Conservation (phyloP, 2,888 invertebrate species). For the Kryphioiulus occultus region DNA sequence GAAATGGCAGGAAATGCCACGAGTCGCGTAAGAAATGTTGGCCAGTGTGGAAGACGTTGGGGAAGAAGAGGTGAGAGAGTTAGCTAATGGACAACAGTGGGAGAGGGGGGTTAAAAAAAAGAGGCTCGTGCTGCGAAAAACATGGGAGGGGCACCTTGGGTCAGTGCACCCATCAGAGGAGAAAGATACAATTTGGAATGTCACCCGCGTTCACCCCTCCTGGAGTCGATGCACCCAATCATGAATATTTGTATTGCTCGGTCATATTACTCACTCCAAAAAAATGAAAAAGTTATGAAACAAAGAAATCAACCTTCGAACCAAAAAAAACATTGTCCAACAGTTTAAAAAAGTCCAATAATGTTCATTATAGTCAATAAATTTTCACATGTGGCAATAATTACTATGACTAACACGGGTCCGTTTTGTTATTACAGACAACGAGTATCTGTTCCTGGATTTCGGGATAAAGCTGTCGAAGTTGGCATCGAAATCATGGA, state of each 20-base stretch:
- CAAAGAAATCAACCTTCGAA: neutral
- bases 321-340: neutral
- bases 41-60: neutral
- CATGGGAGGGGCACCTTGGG: slow-evolving; percentile 47
- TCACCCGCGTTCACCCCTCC: slow-evolving; percentile 46
- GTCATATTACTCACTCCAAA: neutral
- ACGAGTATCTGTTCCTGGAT: slow-evolving; percentile 94
- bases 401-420: neutral
- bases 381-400: too few species aligned
- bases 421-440: slow-evolving; percentile 72
- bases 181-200: slow-evolving; percentile 46
- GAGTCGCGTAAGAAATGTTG: neutral
- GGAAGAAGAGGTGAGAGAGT: slow-evolving; percentile 4
- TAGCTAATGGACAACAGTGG: slow-evolving; percentile 26
- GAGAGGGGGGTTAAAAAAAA: slow-evolving; percentile 5
- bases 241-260: slow-evolving; percentile 45
- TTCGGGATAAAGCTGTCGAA: slow-evolving; percentile 94
- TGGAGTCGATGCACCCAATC: slow-evolving; percentile 49
- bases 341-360: too few species aligned
- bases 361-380: too few species aligned
- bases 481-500: slow-evolving; percentile 96
- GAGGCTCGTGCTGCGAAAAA: slow-evolving; percentile 42
- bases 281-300: neutral
- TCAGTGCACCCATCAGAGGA: slow-evolving; percentile 48
- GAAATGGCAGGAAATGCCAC: slow-evolving; percentile 47